Percentiles rank a stretch among this genome's conserved stretches.
Conservation (phyloP, 2,888 invertebrate species). For the Andrena minutula region DNA sequence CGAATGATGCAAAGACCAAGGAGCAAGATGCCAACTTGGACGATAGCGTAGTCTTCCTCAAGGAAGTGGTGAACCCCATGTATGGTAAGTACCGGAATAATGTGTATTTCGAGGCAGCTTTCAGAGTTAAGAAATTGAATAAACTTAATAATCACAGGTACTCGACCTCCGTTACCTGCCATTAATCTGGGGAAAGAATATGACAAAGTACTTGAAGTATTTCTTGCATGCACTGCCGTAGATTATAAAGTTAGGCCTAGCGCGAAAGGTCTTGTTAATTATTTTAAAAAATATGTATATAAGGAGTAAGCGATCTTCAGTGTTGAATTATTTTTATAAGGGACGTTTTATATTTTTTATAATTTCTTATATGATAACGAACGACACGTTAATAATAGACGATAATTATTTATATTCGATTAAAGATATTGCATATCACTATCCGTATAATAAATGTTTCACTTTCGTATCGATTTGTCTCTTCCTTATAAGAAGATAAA, state of each 20-base stretch:
- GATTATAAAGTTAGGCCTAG: conserved; percentile 87
- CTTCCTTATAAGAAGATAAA: conserved; percentile 71
- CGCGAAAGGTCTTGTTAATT: conserved; percentile 86
- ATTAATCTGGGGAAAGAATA: conserved; percentile 88
- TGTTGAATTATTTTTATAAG: conserved; percentile 2
- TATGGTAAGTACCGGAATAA: conserved; percentile 65
- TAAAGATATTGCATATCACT: conserved; percentile 7
- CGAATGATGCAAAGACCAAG: conserved; percentile 55
- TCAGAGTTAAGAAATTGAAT: background rate
- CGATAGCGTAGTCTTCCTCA: conserved; percentile 67
- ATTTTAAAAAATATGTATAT: conserved; percentile 83
- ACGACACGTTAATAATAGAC: background rate
- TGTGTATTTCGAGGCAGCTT: background rate
- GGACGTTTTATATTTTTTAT: background rate
- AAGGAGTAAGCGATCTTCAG: conserved; percentile 37
- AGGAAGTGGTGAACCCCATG: conserved; percentile 53
- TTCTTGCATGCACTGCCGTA: conserved; percentile 90
- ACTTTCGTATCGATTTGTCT: conserved; percentile 35
- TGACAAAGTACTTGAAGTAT: conserved; percentile 88
- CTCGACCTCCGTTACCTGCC: conserved; percentile 90
- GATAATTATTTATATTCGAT: conserved; percentile 31
- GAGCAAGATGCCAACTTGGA: conserved; percentile 70
- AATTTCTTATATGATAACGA: background rate
- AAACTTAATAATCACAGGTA: conserved; percentile 85
- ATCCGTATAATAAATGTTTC: conserved; percentile 46